Evolutionary conservation across 92 coral and sea anemone species (phyloP).

Genomic region (Umimayanthus chanpuru): DNA sequence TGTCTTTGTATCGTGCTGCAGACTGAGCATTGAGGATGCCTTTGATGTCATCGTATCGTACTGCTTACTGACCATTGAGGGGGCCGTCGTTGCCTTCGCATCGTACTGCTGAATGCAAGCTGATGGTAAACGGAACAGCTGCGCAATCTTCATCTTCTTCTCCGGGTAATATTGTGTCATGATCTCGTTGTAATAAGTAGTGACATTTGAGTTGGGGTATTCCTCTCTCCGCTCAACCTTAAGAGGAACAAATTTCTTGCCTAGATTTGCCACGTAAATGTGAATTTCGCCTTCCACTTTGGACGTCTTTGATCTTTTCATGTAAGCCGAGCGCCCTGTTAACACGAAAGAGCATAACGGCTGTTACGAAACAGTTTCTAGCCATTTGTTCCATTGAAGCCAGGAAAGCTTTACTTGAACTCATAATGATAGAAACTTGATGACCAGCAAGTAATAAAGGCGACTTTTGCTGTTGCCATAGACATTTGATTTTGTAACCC

Average conservation of each 20-base stretch:
- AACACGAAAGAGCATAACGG: not conserved
- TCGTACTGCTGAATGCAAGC: not conserved
- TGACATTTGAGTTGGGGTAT: slow-evolving; percentile 44
- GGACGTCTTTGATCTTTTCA: not conserved
- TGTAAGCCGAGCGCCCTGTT: not conserved
- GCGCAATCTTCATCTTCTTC: slow-evolving; percentile 37
- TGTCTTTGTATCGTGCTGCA: too few relatives aligned
- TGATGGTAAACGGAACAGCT: slow-evolving; percentile 40
- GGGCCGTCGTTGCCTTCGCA: too few relatives aligned
- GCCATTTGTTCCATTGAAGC: not conserved
- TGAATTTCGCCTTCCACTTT: slow-evolving; percentile 7
- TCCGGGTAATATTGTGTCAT: slow-evolving; percentile 64
- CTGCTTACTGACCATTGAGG: too few relatives aligned
- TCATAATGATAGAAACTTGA: too few relatives aligned
- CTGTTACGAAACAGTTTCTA: too few relatives aligned
- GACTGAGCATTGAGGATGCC: too few relatives aligned
- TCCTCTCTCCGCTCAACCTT: slow-evolving; percentile 56
- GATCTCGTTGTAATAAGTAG: slow-evolving; percentile 57
- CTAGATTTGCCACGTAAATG: slow-evolving; percentile 28
- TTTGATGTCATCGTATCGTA: too few relatives aligned
- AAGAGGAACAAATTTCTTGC: slow-evolving; percentile 43
- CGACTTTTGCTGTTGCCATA: too few relatives aligned
- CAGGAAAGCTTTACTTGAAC: too few relatives aligned
- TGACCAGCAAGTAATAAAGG: too few relatives aligned
- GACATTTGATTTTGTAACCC: too few relatives aligned